Evolutionary conservation across 2,797 vertebrate species (phyloP).

Genomic region (Vipera latastei): DNA sequence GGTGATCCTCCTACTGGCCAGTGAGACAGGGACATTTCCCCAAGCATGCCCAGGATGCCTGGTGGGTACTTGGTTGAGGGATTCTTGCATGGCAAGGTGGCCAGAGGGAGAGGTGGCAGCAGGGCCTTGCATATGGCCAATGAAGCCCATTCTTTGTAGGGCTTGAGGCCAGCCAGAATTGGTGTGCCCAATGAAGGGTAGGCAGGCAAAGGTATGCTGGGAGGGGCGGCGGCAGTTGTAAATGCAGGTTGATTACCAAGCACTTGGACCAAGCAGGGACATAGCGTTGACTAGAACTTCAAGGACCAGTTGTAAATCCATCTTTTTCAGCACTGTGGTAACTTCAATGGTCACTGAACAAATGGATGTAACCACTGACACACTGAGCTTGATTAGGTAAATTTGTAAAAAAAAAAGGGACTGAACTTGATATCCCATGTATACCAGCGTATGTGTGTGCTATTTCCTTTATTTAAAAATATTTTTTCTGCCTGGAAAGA

Average conservation of each 20-base stretch:
- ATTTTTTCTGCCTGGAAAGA: background rate
- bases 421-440: background rate
- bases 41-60: background rate
- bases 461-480: background rate
- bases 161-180: background rate
- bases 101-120: background rate
- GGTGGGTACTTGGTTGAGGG: background rate
- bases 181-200: background rate
- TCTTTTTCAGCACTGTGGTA: background rate
- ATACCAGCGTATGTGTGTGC: background rate
- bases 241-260: background rate
- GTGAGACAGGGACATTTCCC: background rate
- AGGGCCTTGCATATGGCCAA: background rate
- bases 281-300: background rate
- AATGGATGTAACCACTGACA: background rate
- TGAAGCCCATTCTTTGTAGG: background rate
- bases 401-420: background rate
- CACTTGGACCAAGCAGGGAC: background rate
- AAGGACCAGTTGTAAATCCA: background rate
- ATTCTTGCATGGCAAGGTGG: background rate
- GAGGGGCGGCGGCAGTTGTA: background rate
- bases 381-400: background rate
- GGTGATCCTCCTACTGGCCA: background rate
- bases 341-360: background rate
- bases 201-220: background rate